Base-by-base conservation (phyloP, 2,888 invertebrate species). In the Drosophila meridiana region DNA sequence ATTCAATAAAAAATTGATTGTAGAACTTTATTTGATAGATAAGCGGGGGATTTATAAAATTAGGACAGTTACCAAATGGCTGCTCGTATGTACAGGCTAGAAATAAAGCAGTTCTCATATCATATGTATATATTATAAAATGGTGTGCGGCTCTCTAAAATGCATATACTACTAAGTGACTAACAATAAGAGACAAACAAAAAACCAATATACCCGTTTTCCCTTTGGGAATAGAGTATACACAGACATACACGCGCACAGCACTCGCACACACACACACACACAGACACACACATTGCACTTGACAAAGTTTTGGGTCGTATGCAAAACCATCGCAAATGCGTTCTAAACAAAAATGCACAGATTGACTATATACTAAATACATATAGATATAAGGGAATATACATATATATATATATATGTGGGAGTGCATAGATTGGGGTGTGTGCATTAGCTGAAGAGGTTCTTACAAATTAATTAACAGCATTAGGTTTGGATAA, bases 381-480 rank as follows among this genome's bases (percentile, higher is more conserved):
- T 47, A 61, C 55, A 68, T 45, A 38, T 40, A 40, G 7, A 26
- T 26, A 26, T 45, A 45, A 4, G 4, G 9, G 9, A 5, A 32
- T 47, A 64, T 55, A 61, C 32, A 48, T 60, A 50, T 53, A 42
- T 58, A 64, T 52, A 59, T 43, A 50, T 55, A 52, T 45, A 57
- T 53, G 50, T 63, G 50, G 65, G 62, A 58, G 85, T 84, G 82
- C 59, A 55, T 55, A 45, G 6, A 36, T 42, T 6, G 56, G 45
- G 42, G 34, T 56, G 60, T 65, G 72, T 67, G 66, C 42, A 38
- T 20, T 8, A 42, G 64, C 28, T 53, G 50, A 42, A 28, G 43
- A 43, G 50, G 40, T 14, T 60, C 34, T 13, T 87, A 87, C 72
- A 89, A 76, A 87, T 70, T 90, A 87, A 87, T 90, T 90, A 87